Evolutionary conservation across 2,888 invertebrate genomes (phyloP), one percentile per base, ranked within the genome.

Genomic region (Junonia oenone): DNA sequence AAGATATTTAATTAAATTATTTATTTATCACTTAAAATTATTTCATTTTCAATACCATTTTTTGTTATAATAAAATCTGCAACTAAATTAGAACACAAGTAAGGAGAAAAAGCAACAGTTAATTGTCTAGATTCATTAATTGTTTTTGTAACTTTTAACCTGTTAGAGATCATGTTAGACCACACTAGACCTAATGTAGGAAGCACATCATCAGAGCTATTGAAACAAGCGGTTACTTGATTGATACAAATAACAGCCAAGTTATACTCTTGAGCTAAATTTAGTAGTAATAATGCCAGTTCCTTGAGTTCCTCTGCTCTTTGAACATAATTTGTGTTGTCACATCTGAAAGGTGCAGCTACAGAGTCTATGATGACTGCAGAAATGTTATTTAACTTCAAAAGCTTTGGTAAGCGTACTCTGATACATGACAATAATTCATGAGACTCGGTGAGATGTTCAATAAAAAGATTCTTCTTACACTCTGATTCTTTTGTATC

Each of bases 251-350:
- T 65, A 35, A 87, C 65, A 45, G 82, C 83, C 33, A 88, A 59
- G 55, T 85, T 78, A 62, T 75, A 65, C 52, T 74, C 61, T 63
- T 81, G 81, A 14, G 86, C 84, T 58, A 81, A 55, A 37, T 63
- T 67, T 40, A 79, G 68, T 55, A 91, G 63, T 33, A 62, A 55
- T 11, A 78, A 65, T 35, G 83, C 88, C 4, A 90, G 63, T 66
- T 89, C 85, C 72, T 83, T 81, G 19, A 91, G 68, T 22, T 89
- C 83, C 67, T 85, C 83, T 53, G 90, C 90, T 68, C 90, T 73
- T 63, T 81, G 81, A 1, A 87, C 59, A 72, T 88, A 89, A 66
- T 88, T 82, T 35, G 73, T 76, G 59, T 62, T 75, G 49, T 89
- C 89, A 66, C 78, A 77, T 65, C 91, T 75, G 66, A 83, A 90